Base-by-base conservation (phyloP, 1,140 invertebrate species). In the Octopus sinensis region DNA sequence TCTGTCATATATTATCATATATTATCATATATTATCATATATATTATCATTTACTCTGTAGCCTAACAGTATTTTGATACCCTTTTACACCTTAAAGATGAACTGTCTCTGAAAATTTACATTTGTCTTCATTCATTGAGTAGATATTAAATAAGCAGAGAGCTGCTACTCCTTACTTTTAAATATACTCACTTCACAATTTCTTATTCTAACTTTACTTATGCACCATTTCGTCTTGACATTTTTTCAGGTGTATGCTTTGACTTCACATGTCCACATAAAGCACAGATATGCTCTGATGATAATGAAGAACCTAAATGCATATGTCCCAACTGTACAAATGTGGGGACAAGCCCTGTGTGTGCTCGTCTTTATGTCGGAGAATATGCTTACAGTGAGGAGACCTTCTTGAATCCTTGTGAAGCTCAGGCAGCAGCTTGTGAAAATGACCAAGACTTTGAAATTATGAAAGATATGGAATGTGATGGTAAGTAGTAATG, bases 401-500 rank as follows among this genome's bases (percentile, higher is more conserved):
- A 79, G 4, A 83, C 62, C 0, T 83, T 71, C 54, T 23, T 71
- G 13, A 83, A 83, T 23, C 82, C 82, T 9, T 83, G 82, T 79
- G 82, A 83, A 4, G 54, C 79, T n/a, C 5, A 54, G 4, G 54
- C 54, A 17, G 6, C 68, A 71, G 82, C 82, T 51, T 83, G 82
- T 80, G 52, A 78, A 5, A 53, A 73, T 4, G 79, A 71, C 30
- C 75, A 80, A n/a, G 79, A 79, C 13, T 73, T 68, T 68, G 56
- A 80, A 13, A 30, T 80, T 30, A 23, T 83, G 2, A 53, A 83
- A 51, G 17, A 73, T 54, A 79, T 62, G 5, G 73, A 23, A 73
- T 83, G 82, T 80, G 82, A 76, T 30, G 56, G 82, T 83, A 80
- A 82, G 78, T 77, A 13, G n/a, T n/a, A 17, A 75, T 51, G 30